Base-by-base conservation (phyloP, 1,140 invertebrate species). In the Bombus confusus region DNA sequence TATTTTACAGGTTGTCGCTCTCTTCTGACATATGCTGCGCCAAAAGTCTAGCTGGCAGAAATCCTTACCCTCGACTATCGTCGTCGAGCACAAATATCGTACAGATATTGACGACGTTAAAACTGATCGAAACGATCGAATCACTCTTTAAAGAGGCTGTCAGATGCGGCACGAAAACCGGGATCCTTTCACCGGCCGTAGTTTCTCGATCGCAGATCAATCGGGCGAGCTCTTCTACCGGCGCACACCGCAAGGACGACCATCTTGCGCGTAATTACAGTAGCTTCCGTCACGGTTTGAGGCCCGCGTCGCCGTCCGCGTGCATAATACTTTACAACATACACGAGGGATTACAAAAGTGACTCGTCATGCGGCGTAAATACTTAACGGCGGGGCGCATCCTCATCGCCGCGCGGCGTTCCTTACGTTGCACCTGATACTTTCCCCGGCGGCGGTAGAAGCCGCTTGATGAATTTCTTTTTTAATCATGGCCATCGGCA, bases 341-440 rank as follows among this genome's bases (percentile, higher is more conserved):
- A 86, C 86, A 80, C 41, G 62, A 57, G 88, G 88, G 88, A 91
- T 91, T 91, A 86, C 77, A 93, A 93, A 93, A 93, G 87, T 92
- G 93, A 90, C 91, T 87, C 92, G 93, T 93, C 93, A 93, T 93
- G 83, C 90, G 85, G 85, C 86, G 83, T 91, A 90, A 91, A 91
- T 91, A 90, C 90, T 90, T 88, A 88, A 91, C 89, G 90, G 87
- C 89, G 84, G 86, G 75, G 85, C 77, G 89, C 90, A 88, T 75
- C 85, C 75, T 84, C 81, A 57, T 83, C 90, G 73, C 80, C 80
- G 52, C 83, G 52, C 57, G 78, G 43, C 81, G 69, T 85, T 68
- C 88, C 86, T 52, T 68, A 68, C 25, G 41, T 83, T 91, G 90
- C 91, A 92, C 91, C 91, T 92, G 91, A 92, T 91, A 92, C 91